These are phyloP conservation scores for Steinernema carpocapsae DNA, from an alignment of 2,888 invertebrate species.

Conservation along the genomic window DNA sequence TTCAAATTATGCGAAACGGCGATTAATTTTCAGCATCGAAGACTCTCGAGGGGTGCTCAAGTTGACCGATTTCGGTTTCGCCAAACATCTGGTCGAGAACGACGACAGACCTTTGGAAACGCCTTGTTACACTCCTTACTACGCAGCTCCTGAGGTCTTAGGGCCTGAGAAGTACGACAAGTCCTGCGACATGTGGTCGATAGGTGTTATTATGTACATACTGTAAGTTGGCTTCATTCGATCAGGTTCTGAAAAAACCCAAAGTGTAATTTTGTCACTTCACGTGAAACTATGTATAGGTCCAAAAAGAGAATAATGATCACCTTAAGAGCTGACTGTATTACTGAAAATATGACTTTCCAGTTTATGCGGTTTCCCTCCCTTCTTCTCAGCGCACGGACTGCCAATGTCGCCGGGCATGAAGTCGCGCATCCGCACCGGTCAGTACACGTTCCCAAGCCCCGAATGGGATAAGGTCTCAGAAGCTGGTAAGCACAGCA, in stretches of 20 bases:
- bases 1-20: neutral
- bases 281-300: no score
- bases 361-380: slow-evolving; percentile 92
- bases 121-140: slow-evolving; percentile 96
- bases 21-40: slow-evolving; percentile 40
- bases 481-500: slow-evolving; percentile 79
- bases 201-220: slow-evolving; percentile 99
- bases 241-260: neutral
- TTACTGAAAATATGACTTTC: neutral
- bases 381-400: slow-evolving; percentile 97
- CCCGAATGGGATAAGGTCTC: slow-evolving; percentile 95
- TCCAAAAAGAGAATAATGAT: no score
- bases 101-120: slow-evolving; percentile 89
- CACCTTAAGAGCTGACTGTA: no score
- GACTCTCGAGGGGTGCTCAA: slow-evolving; percentile 83
- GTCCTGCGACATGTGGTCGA: slow-evolving; percentile 98
- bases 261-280: slow-evolving; percentile 40
- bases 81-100: slow-evolving; percentile 81
- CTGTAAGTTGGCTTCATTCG: slow-evolving; percentile 74
- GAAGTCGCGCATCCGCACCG: slow-evolving; percentile 92
- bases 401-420: slow-evolving; percentile 97
- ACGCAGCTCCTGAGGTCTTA: slow-evolving; percentile 79
- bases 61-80: slow-evolving; percentile 98
- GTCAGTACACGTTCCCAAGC: slow-evolving; percentile 94
- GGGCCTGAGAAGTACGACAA: slow-evolving; percentile 97